phyloP scores from a whole-genome alignment of 2,888 invertebrate genomes.

The Apodemia duryi region DNA sequence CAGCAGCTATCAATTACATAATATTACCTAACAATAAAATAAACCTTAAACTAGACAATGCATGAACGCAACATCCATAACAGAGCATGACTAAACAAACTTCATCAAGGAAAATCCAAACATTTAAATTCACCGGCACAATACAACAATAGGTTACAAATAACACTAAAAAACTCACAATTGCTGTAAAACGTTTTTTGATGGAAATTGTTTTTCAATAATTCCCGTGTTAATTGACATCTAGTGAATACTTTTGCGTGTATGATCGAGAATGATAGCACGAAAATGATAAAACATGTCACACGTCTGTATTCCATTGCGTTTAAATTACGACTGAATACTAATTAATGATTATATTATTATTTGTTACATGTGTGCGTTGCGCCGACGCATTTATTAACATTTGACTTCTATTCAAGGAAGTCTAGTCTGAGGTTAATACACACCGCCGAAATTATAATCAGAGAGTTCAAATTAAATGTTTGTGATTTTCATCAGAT shows the following conservation, averaged over 20 bases:
- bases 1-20: too few relatives aligned
- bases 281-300: conserved; percentile 38
- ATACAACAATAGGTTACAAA: conserved; percentile 22
- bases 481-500: too few relatives aligned
- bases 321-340: conserved; percentile 40
- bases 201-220: conserved; percentile 79
- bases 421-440: conserved; percentile 24
- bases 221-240: conserved; percentile 84
- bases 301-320: conserved; percentile 54
- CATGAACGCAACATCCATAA: conserved; percentile 19
- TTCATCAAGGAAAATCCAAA: conserved; percentile 17
- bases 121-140: conserved; percentile 25
- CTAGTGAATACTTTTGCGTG: conserved; percentile 80
- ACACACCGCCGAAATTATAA: too few relatives aligned
- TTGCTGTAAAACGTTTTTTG: conserved; percentile 84
- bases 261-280: conserved; percentile 42
- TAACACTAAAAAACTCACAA: conserved; percentile 75
- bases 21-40: too few relatives aligned
- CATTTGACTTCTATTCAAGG: conserved; percentile 29
- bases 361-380: conserved; percentile 28
- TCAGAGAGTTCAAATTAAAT: too few relatives aligned
- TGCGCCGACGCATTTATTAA: conserved; percentile 50
- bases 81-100: conserved; percentile 21
- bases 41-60: neutral
- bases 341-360: conserved; percentile 30